A percentile compares a stretch with the other conserved stretches of the same genome.
phyloP scores from a whole-genome alignment of 2,888 invertebrate species.

The Clistopyga incitator region DNA sequence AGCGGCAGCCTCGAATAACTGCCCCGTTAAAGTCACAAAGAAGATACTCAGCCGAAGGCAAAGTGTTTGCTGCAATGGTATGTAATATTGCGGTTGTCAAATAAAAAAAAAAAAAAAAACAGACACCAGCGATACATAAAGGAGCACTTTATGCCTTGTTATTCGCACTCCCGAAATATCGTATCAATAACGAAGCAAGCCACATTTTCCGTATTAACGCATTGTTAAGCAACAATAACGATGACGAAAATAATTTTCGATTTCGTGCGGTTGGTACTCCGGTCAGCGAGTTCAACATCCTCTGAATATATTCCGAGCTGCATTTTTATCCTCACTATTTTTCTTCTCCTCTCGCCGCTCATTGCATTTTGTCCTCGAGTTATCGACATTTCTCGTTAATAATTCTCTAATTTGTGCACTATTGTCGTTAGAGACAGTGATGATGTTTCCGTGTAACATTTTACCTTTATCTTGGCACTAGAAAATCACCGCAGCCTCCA shows the following conservation, averaged over 20 bases:
- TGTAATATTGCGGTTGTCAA: neutral
- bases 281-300: slow-evolving; percentile 62
- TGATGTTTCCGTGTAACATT: neutral
- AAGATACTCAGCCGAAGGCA: neutral
- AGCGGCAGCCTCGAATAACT: neutral
- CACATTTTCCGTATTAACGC: neutral
- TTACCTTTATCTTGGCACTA: neutral
- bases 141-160: too few species aligned
- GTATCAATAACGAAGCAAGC: neutral
- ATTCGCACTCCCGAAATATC: neutral
- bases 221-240: neutral
- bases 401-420: too few species aligned
- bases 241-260: neutral
- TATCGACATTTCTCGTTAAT: too few species aligned
- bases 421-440: neutral
- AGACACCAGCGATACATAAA: neutral
- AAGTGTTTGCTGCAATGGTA: neutral
- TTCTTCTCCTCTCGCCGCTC: slow-evolving; percentile 26
- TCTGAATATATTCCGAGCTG: slow-evolving; percentile 59
- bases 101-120: neutral
- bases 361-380: too few species aligned
- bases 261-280: slow-evolving; percentile 10
- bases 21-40: neutral
- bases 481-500: neutral
- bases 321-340: slow-evolving; percentile 43